These are phyloP conservation scores for Drosophila colorata DNA, from an alignment of 2,888 invertebrate genomes.

Conservation along the genomic window DNA sequence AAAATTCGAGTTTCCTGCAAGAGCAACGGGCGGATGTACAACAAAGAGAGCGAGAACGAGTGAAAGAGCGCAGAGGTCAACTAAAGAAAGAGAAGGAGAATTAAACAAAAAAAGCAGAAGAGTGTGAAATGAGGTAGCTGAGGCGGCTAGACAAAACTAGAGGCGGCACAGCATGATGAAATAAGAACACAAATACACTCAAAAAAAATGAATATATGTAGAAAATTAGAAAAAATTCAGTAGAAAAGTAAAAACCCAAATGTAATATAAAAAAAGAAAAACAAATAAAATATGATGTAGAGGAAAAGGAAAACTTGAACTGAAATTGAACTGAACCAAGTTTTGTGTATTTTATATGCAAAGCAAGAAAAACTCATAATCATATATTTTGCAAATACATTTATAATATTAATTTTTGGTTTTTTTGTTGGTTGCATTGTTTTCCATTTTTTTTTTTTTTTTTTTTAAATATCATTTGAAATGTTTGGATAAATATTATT, in stretches of 20 bases:
- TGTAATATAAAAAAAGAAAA: conserved; percentile 7
- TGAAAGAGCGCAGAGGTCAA: conserved; percentile 16
- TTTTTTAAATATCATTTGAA: conserved; percentile 77
- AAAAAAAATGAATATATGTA: neutral
- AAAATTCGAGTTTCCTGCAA: conserved; percentile 25
- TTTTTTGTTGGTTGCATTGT: conserved; percentile 42
- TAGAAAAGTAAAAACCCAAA: neutral
- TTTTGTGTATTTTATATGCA: conserved; percentile 70
- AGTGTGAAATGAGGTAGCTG: conserved; percentile 16
- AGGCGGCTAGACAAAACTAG: conserved; percentile 45
- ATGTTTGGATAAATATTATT: conserved; percentile 79
- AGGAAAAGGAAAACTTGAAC: conserved; percentile 29
- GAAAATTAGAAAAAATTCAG: neutral
- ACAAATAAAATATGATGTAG: conserved; percentile 6
- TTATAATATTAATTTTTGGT: conserved; percentile 82
- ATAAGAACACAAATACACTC: conserved; percentile 1
- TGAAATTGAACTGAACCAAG: conserved; percentile 54
- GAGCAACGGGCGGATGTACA: conserved; percentile 25
- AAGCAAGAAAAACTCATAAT: conserved; percentile 84
- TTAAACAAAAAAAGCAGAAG: conserved; percentile 8
- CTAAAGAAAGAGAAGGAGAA: conserved; percentile 7
- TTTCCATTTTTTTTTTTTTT: conserved; percentile 59
- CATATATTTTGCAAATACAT: conserved; percentile 83
- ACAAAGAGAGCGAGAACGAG: conserved; percentile 26
- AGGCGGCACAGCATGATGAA: conserved; percentile 13